phyloP scores from a whole-genome alignment of 2,113 vertebrate species.

The Cyrtonyx montezumae region DNA sequence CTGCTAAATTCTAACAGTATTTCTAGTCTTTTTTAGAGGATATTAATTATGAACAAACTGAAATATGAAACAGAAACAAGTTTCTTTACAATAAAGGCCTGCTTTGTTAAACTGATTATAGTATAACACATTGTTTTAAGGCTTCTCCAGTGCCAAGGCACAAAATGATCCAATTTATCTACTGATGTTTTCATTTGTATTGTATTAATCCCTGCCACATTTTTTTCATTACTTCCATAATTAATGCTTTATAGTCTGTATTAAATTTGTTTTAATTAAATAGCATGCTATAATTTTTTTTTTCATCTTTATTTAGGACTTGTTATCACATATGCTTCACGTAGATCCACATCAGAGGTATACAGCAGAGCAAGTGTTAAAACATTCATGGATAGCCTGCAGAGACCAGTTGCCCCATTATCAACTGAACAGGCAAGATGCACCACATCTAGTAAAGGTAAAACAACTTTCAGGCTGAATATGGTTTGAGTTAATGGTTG shows the following conservation, averaged over 20 bases:
- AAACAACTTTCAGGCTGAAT: neutral
- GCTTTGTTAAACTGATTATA: conserved; percentile 34
- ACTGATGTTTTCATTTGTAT: neutral
- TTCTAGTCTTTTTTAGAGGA: neutral
- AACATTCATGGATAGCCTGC: conserved; percentile 95
- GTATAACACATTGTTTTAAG: conserved; percentile 45
- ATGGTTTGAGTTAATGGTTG: neutral
- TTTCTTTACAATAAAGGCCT: conserved; percentile 4
- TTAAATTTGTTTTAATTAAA: neutral
- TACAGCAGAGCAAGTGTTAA: conserved; percentile 93
- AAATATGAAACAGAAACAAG: neutral
- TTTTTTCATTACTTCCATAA: neutral
- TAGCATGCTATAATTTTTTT: neutral
- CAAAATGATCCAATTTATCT: conserved; percentile 33
- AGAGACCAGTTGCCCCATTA: conserved; percentile 90
- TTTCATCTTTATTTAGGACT: conserved; percentile 81
- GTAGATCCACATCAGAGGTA: conserved; percentile 96
- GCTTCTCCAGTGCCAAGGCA: conserved; percentile 35
- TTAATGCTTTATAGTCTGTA: neutral
- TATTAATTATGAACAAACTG: neutral
- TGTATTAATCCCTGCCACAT: neutral
- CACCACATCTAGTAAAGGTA: conserved; percentile 92
- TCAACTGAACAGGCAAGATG: conserved; percentile 91
- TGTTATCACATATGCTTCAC: conserved; percentile 96
- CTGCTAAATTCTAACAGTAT: neutral